Base-by-base conservation (phyloP, 2,113 vertebrate genomes). In the Rhabdornis inornatus region DNA sequence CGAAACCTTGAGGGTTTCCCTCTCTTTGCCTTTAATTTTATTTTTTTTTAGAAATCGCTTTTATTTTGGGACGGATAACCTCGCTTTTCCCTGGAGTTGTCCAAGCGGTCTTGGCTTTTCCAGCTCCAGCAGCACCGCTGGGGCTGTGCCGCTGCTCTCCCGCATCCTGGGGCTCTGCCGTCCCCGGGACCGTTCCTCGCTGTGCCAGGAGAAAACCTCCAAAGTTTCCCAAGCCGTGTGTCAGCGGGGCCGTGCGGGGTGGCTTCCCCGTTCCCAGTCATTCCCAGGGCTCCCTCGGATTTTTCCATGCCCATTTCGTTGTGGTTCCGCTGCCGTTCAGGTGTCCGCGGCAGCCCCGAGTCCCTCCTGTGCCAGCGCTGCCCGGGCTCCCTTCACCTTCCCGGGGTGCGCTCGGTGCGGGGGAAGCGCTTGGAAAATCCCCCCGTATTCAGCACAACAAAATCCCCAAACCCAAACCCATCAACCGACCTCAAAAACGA, bases 221-320 rank as follows among this genome's bases (percentile, higher is more conserved):
- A 0, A 72, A 83, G 4, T 83, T 86, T 40, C 44, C 25, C 52
- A 11, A 59, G 31, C 13, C 45, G 6, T 1, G 44, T 16, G 12
- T 1, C 42, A 7, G 22, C 2, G 42, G 2, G 13, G 19, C 35
- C 6, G 6, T 1, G n/a, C 9, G 10, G 68, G 44, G 52, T 7
- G 17, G 0, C 8, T 72, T 40, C 16, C n/a, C n/a, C 7, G 5
- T 22, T 7, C 13, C 19, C 53, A 13, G 22, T 9, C 4, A 47
- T 85, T 85, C 13, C 20, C 65, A 15, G 20, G 5, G 33, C 30
- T 76, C 4, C 0, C 13, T 11, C 9, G 4, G 0, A 16, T 35
- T 87, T 84, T 42, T 4, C 42, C 25, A 0, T 21, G 6, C 31
- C 21, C 17, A 0, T 83, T 95, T 95, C 96, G 93, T 95, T 96